These are phyloP conservation scores for Scleropages formosus DNA, from an alignment of 2,797 vertebrate genomes.

Conservation along the genomic window DNA sequence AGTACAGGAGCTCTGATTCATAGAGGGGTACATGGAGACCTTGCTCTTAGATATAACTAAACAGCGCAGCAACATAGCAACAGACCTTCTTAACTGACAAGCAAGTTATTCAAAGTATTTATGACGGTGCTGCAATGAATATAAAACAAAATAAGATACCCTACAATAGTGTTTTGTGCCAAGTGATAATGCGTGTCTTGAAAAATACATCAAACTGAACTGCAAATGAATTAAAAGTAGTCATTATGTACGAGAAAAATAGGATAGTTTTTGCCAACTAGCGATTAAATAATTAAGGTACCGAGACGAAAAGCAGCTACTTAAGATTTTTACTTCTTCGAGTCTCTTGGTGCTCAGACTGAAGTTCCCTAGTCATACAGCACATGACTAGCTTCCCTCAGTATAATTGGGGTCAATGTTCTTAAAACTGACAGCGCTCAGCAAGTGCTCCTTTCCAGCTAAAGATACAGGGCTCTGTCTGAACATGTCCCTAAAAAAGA, in stretches of 20 bases:
- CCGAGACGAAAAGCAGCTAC: background rate
- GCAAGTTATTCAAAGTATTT: no score
- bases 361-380: background rate
- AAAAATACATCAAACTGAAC: slow-evolving; percentile 45
- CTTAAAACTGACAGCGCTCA: slow-evolving; percentile 50
- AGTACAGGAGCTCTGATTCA: slow-evolving; percentile 45
- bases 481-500: slow-evolving; percentile 47
- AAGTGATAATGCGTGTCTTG: no score
- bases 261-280: no score
- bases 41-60: no score
- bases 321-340: background rate
- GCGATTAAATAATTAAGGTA: slow-evolving; percentile 19
- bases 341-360: background rate
- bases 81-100: slow-evolving; percentile 38
- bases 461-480: slow-evolving; percentile 46
- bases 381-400: slow-evolving; percentile 21
- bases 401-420: slow-evolving; percentile 49
- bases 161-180: no score
- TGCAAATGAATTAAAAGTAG: slow-evolving; percentile 39
- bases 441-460: slow-evolving; percentile 34
- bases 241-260: background rate
- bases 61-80: slow-evolving; percentile 72
- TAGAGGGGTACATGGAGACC: slow-evolving; percentile 48
- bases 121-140: no score
- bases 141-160: no score